Base-by-base conservation (phyloP, 1,140 invertebrate genomes). In the Pantala flavescens region DNA sequence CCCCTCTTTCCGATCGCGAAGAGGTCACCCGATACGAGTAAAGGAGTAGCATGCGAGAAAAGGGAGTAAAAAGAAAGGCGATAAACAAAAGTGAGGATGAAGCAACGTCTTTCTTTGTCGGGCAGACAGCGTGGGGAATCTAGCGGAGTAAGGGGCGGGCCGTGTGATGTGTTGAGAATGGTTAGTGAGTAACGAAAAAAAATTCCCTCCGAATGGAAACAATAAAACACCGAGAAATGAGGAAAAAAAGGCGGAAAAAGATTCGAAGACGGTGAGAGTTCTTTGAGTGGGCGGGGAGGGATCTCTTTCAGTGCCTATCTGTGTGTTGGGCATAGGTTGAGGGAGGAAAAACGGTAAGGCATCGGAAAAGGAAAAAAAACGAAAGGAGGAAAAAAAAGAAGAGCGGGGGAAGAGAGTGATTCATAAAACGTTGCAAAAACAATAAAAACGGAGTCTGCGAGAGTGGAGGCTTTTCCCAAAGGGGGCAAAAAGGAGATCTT, bases 391-490 rank as follows among this genome's bases (percentile, higher is more conserved):
- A 14, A 63, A 14, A 14, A 63, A 63, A 21, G 43, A 49, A 63
- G 12, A 63, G 49, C n/a, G 49, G 49, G 49, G 12, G 49, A 63
- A n/a, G 49, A 14, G 49, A 21, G 49, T 63, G 49, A 63, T 63
- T 63, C 49, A 63, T 63, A 63, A 63, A 63, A 63, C 49, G 49
- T 63, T 63, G 49, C 49, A 63, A 63, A 63, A 63, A 63, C 49
- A 63, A 63, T 63, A 63, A 63, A 63, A 63, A 63, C 49, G 49
- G 49, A 63, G 28, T 36, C 28, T 63, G 49, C 14, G n/a, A 63
- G n/a, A 63, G n/a, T 63, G 49, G 49, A 21, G 12, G 49, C 49
- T 63, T 63, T 63, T 63, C 49, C 49, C 49, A 21, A 19, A 63
- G 49, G 49, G 49, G 49, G 49, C n/a, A 63, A 63, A 63, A 63